Evolutionary conservation across 92 coral and sea anemone genomes (phyloP).

Genomic region (Plumapathes pennacea): DNA sequence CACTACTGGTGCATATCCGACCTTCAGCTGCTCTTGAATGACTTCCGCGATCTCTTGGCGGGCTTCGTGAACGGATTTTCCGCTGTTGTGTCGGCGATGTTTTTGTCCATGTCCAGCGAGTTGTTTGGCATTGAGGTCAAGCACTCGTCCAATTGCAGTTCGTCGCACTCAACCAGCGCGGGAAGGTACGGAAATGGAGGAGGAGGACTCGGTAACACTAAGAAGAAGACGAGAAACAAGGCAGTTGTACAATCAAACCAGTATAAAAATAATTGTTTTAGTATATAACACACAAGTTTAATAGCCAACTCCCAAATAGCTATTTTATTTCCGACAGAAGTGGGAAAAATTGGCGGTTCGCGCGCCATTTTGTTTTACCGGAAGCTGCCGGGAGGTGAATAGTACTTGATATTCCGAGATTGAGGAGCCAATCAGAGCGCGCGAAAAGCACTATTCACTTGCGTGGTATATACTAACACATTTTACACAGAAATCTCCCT

Average conservation of each 20-base stretch:
- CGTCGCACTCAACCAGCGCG: slow-evolving; percentile 68
- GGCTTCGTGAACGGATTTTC: slow-evolving; percentile 79
- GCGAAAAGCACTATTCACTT: too few relatives aligned
- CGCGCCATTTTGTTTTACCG: too few relatives aligned
- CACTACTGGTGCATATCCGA: neutral
- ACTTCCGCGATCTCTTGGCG: slow-evolving; percentile 61
- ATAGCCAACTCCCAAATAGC: neutral
- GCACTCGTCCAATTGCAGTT: slow-evolving; percentile 16
- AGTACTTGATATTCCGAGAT: too few relatives aligned
- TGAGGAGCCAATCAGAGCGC: too few relatives aligned
- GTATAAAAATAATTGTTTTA: neutral
- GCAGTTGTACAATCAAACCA: too few relatives aligned
- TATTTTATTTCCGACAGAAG: neutral
- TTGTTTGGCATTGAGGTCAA: slow-evolving; percentile 3
- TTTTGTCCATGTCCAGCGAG: neutral
- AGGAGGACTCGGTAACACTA: slow-evolving; percentile 43
- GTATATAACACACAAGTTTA: neutral
- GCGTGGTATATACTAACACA: too few relatives aligned
- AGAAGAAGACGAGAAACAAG: too few relatives aligned
- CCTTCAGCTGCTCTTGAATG: slow-evolving; percentile 38
- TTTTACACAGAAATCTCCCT: too few relatives aligned
- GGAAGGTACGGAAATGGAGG: slow-evolving; percentile 56
- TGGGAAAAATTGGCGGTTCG: neutral
- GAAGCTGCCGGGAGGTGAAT: too few relatives aligned
- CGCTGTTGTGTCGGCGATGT: slow-evolving; percentile 21